A percentile compares a stretch with the other conserved stretches of the same genome.
phyloP scores from a whole-genome alignment of 1,140 invertebrate species.

The Hycleus phaleratus region DNA sequence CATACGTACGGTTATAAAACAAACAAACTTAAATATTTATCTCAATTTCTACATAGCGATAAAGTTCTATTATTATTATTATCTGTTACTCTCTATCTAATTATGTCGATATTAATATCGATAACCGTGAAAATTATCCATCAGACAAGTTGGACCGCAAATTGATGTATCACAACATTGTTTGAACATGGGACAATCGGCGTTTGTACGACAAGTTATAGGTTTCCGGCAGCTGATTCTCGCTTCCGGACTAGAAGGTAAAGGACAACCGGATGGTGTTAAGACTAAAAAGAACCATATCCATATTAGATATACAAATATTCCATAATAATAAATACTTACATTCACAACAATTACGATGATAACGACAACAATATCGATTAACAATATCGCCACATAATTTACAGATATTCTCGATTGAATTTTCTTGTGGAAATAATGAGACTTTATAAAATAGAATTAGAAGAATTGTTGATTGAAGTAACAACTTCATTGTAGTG shows the following conservation, averaged over 20 bases:
- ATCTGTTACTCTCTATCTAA: too few relatives aligned
- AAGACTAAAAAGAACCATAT: constrained; percentile 12
- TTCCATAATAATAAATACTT: constrained; percentile 11
- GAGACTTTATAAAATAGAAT: neutral
- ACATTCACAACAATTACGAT: constrained; percentile 20
- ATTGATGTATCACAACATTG: constrained; percentile 14
- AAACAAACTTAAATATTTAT: too few relatives aligned
- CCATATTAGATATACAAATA: neutral
- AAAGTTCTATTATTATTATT: neutral
- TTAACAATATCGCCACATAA: constrained; percentile 16
- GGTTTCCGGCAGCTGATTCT: constrained; percentile 7
- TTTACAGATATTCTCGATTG: constrained; percentile 12
- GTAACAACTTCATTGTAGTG: too few relatives aligned
- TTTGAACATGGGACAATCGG: constrained; percentile 10
- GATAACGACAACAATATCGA: constrained; percentile 16
- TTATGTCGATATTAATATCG: constrained; percentile 1
- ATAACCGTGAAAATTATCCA: constrained; percentile 2
- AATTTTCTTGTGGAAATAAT: constrained; percentile 9
- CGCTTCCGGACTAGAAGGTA: constrained; percentile 19
- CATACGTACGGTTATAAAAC: too few relatives aligned
- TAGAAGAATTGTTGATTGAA: too few relatives aligned
- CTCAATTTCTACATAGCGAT: neutral
- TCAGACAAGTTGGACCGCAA: constrained; percentile 13
- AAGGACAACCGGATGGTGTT: constrained; percentile 19
- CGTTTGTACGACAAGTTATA: constrained; percentile 6